Evolutionary conservation across 2,113 vertebrate genomes (phyloP).

Genomic region (Misgurnus anguillicaudatus): DNA sequence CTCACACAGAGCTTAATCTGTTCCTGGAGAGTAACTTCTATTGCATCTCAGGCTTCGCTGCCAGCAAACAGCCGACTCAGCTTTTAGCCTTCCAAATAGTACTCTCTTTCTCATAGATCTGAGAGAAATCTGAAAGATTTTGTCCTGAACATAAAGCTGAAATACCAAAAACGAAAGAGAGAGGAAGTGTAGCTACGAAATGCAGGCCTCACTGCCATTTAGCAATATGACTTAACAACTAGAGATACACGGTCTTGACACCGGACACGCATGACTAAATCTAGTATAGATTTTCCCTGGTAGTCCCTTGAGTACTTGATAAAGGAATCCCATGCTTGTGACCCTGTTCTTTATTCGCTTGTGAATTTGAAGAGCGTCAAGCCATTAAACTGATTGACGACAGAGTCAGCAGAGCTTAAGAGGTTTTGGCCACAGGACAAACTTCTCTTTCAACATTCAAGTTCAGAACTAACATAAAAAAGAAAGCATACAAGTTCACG

Average conservation of each 20-base stretch:
- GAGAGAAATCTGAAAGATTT: neutral
- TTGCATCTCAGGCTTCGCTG: conserved; percentile 13
- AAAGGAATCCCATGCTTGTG: neutral
- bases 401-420: conserved; percentile 42
- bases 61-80: conserved; percentile 17
- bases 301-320: neutral
- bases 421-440: conserved; percentile 25
- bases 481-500: neutral
- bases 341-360: conserved; percentile 9
- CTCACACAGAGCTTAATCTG: conserved; percentile 22
- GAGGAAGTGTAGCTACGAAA: neutral
- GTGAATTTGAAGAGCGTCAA: conserved; percentile 36
- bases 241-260: neutral
- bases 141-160: neutral
- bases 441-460: neutral
- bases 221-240: neutral
- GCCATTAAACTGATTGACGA: conserved; percentile 46
- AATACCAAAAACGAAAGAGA: neutral
- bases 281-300: neutral
- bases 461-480: neutral
- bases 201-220: neutral
- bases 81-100: neutral
- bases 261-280: neutral
- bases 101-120: neutral
- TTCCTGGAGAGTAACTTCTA: conserved; percentile 35